Evolutionary conservation across 1,140 invertebrate species (phyloP), one percentile per base, ranked within the genome.

Genomic region (Drosophila pectinifera): DNA sequence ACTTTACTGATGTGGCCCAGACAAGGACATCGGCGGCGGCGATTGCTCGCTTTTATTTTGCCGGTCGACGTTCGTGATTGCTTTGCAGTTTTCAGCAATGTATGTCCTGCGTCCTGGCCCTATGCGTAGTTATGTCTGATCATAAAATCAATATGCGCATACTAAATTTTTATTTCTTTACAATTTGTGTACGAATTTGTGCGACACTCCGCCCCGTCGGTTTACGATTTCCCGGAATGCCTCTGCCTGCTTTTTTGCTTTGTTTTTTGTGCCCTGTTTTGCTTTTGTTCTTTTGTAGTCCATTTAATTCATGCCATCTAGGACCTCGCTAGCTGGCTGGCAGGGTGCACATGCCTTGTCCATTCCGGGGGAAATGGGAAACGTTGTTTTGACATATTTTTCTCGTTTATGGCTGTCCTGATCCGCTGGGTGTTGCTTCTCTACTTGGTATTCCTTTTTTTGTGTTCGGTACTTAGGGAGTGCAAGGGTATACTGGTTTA

Each of bases 61-160:
- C 54, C 63, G 70, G 80, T 65, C 64, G 42, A 61, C 45, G 62
- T 69, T 84, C 73, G 76, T 89, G 83, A 88, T 89, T 88, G 84
- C 83, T 88, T 89, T 88, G 83, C 83, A 88, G 76, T 88, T 88
- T 88, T 88, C 65, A 67, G 73, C 78, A 84, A 41, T 41, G 20
- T 77, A 65, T 73, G 42, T 26, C 42, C 14, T n/a, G 36, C 24
- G 39, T 39, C 42, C 73, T 64, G 34, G 54, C 62, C 61, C 80
- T 84, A 58, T 83, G 83, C 83, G 79, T 86, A 86, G 83, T 83
- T 86, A 86, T 89, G 86, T 83, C 80, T 84, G 84, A 89, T 89
- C 84, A 91, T 90, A 90, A 88, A 91, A 88, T 90, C 88, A 90
- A 90, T 90, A 90, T 90, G 82, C 86, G 86, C 82, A 90, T 88